Conservation (phyloP, 2,797 vertebrate genomes). For the Gambusia yucatana region DNA sequence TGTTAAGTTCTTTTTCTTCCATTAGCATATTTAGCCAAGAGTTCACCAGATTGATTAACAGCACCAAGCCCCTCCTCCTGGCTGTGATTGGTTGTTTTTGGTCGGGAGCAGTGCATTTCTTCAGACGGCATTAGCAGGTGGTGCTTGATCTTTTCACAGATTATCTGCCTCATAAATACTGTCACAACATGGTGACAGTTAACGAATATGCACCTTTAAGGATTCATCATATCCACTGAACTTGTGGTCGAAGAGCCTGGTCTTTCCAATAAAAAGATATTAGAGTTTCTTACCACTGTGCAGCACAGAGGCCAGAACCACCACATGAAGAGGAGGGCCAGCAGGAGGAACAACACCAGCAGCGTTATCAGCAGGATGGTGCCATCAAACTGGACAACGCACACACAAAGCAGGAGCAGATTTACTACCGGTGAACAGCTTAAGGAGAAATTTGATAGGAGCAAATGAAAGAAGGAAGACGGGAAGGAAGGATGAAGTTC, state of each 20-base stretch:
- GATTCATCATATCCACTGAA: not conserved
- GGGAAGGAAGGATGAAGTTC: not conserved
- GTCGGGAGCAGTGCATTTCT: no score
- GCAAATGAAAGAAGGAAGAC: not conserved
- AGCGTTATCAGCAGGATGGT: conserved; percentile 91
- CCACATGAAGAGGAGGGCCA: conserved; percentile 83
- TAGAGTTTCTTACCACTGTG: conserved; percentile 82
- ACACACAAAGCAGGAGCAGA: conserved; percentile 4
- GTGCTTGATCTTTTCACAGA: no score
- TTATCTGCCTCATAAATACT: no score
- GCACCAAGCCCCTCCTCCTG: no score
- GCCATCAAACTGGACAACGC: conserved; percentile 84
- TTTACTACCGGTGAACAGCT: not conserved
- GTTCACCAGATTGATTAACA: no score
- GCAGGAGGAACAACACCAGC: conserved; percentile 86
- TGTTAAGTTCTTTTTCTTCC: no score
- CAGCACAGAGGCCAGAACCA: conserved; percentile 89
- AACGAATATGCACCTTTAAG: not conserved
- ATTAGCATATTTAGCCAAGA: no score
- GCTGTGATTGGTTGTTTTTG: no score
- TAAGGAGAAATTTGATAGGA: not conserved
- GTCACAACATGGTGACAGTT: no score
- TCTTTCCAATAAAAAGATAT: not conserved
- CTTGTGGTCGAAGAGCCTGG: not conserved
- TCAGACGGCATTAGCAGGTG: no score